Evolutionary conservation across 2,797 vertebrate genomes (phyloP), one percentile per base, ranked within the genome.

Genomic region (Enteromius fasciolatus): DNA sequence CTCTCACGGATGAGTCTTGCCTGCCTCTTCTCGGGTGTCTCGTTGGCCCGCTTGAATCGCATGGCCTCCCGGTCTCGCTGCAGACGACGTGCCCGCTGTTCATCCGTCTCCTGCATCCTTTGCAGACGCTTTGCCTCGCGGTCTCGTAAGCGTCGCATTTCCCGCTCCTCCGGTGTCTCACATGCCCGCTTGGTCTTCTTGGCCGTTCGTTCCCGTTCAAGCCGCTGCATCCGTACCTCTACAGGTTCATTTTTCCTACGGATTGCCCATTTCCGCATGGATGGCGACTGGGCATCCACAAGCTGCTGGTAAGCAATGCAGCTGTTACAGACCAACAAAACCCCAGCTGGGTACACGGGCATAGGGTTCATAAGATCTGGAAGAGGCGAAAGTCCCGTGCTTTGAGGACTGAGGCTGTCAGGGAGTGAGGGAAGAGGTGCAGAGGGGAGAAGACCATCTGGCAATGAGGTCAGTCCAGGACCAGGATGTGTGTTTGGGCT

Each of bases 21-120:
- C 87, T 99, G 98, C 64, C 98, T 92, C 90, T 97, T 99, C 90
- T 99, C 98, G 0, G 98, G 98, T 1, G 97, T 98, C 92, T 99
- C 98, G 0, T 97, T 99, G 82, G 98, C 97, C 0, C 98, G 94
- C 86, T 99, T 99, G 73, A 96, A 76, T 0, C 98, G 94, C 98
- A 99, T 99, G 89, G 98, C 98, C 81, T 99, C 98, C 0, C 98
- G 93, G 93, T 99, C 98, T 5, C 98, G 89, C 93, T 98, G 98
- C 84, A 99, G 94, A 84, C 98, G 88, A 10, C 97, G 96, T 0
- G 97, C 94, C 31, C 98, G 91, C 93, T 99, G 98, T 66, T 99
- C 97, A 0, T 99, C 97, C 0, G 96, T 95, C 87, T 99, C 98
- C 88, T 99, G 98, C 96, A 99, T 95, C 82, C 98, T 93, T 93